A percentile compares a stretch with the other conserved stretches of the same genome.
Conservation (phyloP, 2,888 invertebrate genomes). For the Polyommatus iphigenia region DNA sequence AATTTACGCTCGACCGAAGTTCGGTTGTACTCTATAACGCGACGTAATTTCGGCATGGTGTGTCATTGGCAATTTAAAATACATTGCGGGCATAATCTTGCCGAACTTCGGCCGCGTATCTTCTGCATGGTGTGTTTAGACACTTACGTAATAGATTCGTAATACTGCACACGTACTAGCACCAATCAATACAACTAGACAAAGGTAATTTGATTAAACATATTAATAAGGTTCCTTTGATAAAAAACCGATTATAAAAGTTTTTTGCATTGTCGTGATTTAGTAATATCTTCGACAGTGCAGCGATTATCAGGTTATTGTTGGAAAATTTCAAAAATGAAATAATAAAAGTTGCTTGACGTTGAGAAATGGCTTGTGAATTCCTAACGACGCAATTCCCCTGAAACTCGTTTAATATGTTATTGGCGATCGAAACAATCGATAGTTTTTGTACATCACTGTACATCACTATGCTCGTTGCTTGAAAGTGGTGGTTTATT, state of each 20-base stretch:
- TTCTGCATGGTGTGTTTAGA: too few relatives aligned
- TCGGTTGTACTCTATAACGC: too few relatives aligned
- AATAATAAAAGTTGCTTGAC: conserved; percentile 28
- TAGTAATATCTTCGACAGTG: neutral
- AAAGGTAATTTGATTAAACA: neutral
- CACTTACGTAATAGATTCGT: too few relatives aligned
- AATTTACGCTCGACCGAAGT: too few relatives aligned
- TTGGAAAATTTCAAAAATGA: conserved; percentile 27
- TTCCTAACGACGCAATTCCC: conserved; percentile 25
- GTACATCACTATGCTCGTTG: neutral
- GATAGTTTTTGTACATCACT: conserved; percentile 21
- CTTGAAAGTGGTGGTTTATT: neutral
- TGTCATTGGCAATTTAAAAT: too few relatives aligned
- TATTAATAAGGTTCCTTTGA: neutral
- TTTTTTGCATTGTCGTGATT: neutral
- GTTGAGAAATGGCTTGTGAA: conserved; percentile 31
- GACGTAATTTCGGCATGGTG: too few relatives aligned
- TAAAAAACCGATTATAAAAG: neutral
- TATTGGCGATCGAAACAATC: conserved; percentile 26
- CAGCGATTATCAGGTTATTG: conserved; percentile 15
- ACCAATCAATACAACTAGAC: too few relatives aligned
- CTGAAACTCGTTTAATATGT: conserved; percentile 24
- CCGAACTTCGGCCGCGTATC: too few relatives aligned
- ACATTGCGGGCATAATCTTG: too few relatives aligned
- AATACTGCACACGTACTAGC: too few relatives aligned